These are phyloP conservation scores for Ophion obscuratus DNA, from an alignment of 2,888 invertebrate genomes.

Conservation along the genomic window DNA sequence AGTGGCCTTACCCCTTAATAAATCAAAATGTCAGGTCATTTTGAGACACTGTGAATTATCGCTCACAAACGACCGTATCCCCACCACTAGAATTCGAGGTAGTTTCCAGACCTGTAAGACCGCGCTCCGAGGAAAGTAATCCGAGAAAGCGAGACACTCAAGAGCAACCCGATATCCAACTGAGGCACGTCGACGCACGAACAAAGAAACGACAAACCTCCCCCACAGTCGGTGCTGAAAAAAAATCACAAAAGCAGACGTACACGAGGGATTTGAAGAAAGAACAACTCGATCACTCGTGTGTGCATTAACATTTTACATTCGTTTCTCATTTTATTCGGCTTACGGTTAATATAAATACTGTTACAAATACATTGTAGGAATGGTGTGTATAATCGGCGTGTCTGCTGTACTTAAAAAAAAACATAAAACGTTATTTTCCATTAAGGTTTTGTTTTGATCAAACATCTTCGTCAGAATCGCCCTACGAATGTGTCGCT, in stretches of 20 bases:
- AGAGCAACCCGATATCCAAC: slow-evolving; percentile 32
- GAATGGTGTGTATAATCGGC: slow-evolving; percentile 80
- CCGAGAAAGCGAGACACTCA: neutral
- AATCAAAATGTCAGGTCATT: too few species aligned
- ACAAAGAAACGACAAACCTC: too few species aligned
- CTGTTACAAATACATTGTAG: slow-evolving; percentile 82
- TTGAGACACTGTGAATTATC: too few species aligned
- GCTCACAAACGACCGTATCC: too few species aligned
- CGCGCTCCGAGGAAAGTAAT: too few species aligned
- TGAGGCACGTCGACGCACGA: slow-evolving; percentile 47
- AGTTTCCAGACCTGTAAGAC: too few species aligned
- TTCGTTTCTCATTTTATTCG: slow-evolving; percentile 77
- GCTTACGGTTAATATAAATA: slow-evolving; percentile 80
- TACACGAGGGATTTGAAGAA: neutral
- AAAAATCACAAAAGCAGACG: neutral
- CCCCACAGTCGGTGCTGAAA: neutral
- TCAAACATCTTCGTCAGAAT: slow-evolving; percentile 57
- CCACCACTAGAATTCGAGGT: too few species aligned
- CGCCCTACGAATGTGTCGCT: slow-evolving; percentile 39
- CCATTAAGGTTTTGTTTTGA: neutral
- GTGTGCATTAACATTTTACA: neutral
- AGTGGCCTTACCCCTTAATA: too few species aligned
- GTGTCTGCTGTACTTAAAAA: slow-evolving; percentile 26
- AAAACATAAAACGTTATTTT: neutral
- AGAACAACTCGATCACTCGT: neutral